These are phyloP conservation scores for Ectemnius lituratus DNA, from an alignment of 2,888 invertebrate genomes.

Conservation along the genomic window DNA sequence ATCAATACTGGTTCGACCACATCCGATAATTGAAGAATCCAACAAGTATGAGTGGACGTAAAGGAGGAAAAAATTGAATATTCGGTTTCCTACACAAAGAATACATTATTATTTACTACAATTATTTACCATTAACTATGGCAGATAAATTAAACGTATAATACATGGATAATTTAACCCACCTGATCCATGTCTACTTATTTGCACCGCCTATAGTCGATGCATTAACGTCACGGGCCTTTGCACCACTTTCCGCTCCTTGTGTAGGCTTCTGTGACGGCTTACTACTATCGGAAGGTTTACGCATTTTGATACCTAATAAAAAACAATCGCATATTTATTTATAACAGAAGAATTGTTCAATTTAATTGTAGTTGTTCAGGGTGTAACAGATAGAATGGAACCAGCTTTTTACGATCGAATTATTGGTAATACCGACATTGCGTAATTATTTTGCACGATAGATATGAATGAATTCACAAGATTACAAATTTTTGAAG, in stretches of 20 bases:
- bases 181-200: constrained; percentile 73
- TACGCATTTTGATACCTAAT: constrained; percentile 2
- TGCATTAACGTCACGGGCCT: constrained; percentile 79
- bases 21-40: constrained; percentile 6
- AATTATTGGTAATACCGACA: too few species aligned
- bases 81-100: constrained; percentile 40
- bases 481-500: too few species aligned
- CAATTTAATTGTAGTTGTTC: neutral
- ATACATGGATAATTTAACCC: constrained; percentile 47
- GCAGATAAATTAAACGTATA: constrained; percentile 2
- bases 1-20: neutral
- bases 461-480: too few species aligned
- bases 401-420: too few species aligned
- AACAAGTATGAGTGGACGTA: constrained; percentile 9
- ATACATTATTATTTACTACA: neutral
- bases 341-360: constrained; percentile 3
- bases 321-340: neutral
- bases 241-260: constrained; percentile 61
- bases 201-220: constrained; percentile 80
- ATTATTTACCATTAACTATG: constrained; percentile 21
- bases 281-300: neutral
- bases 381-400: too few species aligned
- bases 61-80: constrained; percentile 23
- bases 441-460: too few species aligned
- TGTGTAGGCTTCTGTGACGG: constrained; percentile 20